Evolutionary conservation across 2,888 invertebrate species (phyloP), one percentile per base, ranked within the genome.

Genomic region (Choreutis nemorana): DNA sequence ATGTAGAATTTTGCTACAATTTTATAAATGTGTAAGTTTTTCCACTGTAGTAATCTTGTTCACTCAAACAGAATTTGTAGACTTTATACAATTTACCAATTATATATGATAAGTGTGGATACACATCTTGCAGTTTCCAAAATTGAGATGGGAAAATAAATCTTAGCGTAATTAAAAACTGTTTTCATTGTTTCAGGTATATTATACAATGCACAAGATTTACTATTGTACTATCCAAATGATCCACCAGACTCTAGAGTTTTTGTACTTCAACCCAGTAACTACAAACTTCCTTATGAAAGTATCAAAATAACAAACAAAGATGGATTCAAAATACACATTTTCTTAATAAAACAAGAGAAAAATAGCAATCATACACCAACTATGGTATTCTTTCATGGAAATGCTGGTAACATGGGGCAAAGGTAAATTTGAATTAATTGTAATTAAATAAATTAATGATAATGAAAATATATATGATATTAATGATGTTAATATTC

Each of bases 321-420:
- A 29, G 93, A 93, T 81, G 89, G 90, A 13, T 83, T 87, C 3
- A 84, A 86, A 48, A 77, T 94, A 28, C 92, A 94, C 48, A 86
- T 90, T 65, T 93, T 89, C 57, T 87, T 92, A 49, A 87, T 94
- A 36, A 84, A 87, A 46, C 93, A 93, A 58, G 75, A 84, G 1
- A 83, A 84, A 25, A 83, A 85, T 37, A 84, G 84, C 43, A 83
- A 84, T 41, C 81, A 83, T 48, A 86, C 84, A 29, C 92, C 94
- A 0, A 96, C 96, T 6, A 79, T 97, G 53, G 72, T 97, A 28
- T 95, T 91, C 68, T 87, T 97, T 40, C 97, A 97, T 79, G 97
- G 97, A 4, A 97, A 97, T 83, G 97, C 97, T 29, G 97, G 97
- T 8, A 97, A 97, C 60, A 93, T 97, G 84, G 97, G 97, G 0